Evolutionary conservation across 2,888 invertebrate genomes (phyloP).

Genomic region (Chrysolina haemoptera): DNA sequence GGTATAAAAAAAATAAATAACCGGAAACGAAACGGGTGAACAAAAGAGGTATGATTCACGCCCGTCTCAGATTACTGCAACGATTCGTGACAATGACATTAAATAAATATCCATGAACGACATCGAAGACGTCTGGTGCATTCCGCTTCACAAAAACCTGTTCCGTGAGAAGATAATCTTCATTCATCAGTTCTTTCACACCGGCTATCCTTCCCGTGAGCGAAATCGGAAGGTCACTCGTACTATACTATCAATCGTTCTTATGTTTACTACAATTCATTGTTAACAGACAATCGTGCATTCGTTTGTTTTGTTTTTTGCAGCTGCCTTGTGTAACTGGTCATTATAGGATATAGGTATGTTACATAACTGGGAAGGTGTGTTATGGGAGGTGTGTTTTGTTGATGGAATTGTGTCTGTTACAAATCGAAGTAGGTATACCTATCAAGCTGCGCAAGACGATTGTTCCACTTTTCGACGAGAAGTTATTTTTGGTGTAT

Average conservation of each 20-base stretch:
- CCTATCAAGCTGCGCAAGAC: background rate
- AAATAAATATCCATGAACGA: slow-evolving; percentile 9
- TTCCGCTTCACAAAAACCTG: slow-evolving; percentile 26
- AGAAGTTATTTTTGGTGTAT: background rate
- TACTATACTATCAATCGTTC: slow-evolving; percentile 32
- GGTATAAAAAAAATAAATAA: too few species aligned
- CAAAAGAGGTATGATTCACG: background rate
- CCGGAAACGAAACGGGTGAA: background rate
- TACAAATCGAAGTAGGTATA: slow-evolving; percentile 7
- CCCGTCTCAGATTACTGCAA: background rate
- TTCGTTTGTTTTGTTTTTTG: slow-evolving; percentile 15
- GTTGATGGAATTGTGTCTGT: slow-evolving; percentile 4
- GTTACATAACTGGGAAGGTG: slow-evolving; percentile 16
- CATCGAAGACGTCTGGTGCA: background rate
- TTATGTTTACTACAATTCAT: slow-evolving; percentile 23
- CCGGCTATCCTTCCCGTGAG: slow-evolving; percentile 31
- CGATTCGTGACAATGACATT: slow-evolving; percentile 32
- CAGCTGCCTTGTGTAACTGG: slow-evolving; percentile 5
- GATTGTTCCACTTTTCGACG: slow-evolving; percentile 3
- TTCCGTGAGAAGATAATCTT: slow-evolving; percentile 28
- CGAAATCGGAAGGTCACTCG: slow-evolving; percentile 33
- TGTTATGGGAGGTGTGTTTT: slow-evolving; percentile 6
- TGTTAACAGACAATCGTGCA: slow-evolving; percentile 32
- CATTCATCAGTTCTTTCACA: slow-evolving; percentile 32
- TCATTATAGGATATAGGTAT: background rate